phyloP scores from a whole-genome alignment of 2,113 vertebrate genomes.

The Prionailurus viverrinus region DNA sequence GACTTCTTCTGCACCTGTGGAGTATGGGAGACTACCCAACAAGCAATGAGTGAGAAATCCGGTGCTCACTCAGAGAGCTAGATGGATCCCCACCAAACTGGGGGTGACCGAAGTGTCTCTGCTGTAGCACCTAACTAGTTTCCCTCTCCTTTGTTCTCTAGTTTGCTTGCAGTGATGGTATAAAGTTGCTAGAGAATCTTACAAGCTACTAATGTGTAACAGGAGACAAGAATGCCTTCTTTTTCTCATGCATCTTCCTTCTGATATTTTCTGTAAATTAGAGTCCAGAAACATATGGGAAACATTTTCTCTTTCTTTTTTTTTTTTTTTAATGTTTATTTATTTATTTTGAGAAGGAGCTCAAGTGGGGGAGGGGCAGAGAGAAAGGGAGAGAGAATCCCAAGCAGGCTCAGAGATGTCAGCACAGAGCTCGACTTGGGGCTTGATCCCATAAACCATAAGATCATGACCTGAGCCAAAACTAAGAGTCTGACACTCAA shows the following conservation, averaged over 20 bases:
- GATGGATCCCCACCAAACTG: no score
- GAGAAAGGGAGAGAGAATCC: no score
- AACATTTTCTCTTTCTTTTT: not conserved
- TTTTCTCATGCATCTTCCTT: not conserved
- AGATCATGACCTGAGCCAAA: no score
- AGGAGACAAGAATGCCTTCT: not conserved
- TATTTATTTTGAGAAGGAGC: no score
- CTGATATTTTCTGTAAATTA: not conserved
- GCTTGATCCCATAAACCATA: no score
- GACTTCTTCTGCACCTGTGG: not conserved
- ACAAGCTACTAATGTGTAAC: not conserved
- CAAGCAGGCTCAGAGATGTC: no score
- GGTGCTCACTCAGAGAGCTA: not conserved
- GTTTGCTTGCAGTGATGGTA: not conserved
- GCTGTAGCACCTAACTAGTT: no score
- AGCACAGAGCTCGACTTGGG: no score
- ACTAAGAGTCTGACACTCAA: no score
- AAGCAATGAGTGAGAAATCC: not conserved
- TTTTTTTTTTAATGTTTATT: no score
- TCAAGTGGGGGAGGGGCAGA: no score
- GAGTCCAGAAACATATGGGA: not conserved
- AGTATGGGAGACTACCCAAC: no score
- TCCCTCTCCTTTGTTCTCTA: not conserved
- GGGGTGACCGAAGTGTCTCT: not conserved
- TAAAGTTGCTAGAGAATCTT: not conserved